Percentiles rank a stretch among this genome's conserved stretches.
Evolutionary conservation across 2,888 invertebrate species (phyloP).

Genomic region (Bugulina stolonifera): DNA sequence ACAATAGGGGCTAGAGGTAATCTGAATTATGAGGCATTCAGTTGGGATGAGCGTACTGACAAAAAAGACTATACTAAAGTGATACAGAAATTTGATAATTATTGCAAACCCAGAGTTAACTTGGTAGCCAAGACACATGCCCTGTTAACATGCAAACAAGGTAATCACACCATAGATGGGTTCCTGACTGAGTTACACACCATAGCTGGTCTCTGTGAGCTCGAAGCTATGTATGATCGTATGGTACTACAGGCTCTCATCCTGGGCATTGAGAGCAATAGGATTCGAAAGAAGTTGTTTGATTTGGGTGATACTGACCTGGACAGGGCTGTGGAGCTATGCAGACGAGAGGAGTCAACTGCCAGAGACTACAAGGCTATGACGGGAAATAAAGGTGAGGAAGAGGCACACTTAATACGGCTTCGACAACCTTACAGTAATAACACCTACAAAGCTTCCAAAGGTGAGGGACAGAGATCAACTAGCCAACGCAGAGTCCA

Average conservation of each 20-base stretch:
- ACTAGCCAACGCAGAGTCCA: not conserved
- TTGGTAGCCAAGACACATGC: not conserved
- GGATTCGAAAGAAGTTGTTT: not conserved
- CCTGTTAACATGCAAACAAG: not conserved
- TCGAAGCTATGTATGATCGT: not conserved
- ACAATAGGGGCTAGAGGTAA: not conserved
- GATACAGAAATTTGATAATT: not conserved
- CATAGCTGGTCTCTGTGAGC: not conserved
- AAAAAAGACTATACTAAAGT: not conserved
- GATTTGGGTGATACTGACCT: not conserved
- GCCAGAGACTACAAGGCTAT: not conserved
- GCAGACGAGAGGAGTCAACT: not conserved
- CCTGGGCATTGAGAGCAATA: not conserved
- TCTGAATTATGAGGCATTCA: not conserved
- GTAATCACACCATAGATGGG: not conserved
- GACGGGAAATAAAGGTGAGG: too few relatives aligned
- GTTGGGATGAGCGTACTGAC: not conserved
- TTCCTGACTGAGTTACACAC: slow-evolving; percentile 1
- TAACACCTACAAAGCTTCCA: not conserved
- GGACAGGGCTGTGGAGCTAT: not conserved
- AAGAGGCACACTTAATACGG: not conserved
- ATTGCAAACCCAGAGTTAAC: not conserved
- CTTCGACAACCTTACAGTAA: not conserved
- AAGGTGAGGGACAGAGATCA: too few relatives aligned
- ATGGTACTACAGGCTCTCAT: not conserved